Conservation (phyloP, 2,797 vertebrate species). For the Coregonus sp. region DNA sequence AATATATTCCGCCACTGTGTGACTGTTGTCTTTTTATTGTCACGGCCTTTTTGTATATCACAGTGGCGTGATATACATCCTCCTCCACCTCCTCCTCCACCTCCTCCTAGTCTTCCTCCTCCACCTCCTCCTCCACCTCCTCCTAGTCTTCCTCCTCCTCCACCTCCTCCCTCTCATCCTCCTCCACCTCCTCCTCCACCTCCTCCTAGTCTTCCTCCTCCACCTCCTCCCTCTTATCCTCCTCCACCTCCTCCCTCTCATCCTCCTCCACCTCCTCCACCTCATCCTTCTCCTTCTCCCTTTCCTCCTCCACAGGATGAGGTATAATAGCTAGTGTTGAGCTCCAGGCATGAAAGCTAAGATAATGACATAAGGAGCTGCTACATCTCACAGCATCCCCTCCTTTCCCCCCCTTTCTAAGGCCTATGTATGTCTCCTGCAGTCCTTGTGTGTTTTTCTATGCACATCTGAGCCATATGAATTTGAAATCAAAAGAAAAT, state of each 20-base stretch:
- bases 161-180: too few relatives aligned
- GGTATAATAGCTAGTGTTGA: conserved; percentile 40
- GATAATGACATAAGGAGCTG: conserved; percentile 57
- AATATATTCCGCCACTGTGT: too few relatives aligned
- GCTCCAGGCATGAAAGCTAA: conserved; percentile 37
- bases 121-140: neutral
- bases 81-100: conserved; percentile 13
- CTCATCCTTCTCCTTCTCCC: neutral
- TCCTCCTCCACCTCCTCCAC: too few relatives aligned
- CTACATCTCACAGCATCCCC: conserved; percentile 39
- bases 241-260: neutral
- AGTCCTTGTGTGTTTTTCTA: conserved; percentile 43
- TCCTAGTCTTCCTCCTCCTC: neutral
- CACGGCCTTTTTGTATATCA: too few relatives aligned
- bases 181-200: conserved; percentile 16
- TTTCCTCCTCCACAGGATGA: conserved; percentile 34
- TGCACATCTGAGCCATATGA: conserved; percentile 31
- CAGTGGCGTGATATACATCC: too few relatives aligned
- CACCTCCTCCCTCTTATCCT: conserved; percentile 12
- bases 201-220: neutral
- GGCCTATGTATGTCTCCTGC: conserved; percentile 43
- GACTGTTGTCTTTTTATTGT: too few relatives aligned
- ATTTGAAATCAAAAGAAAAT: conserved; percentile 56
- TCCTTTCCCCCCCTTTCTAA: conserved; percentile 26
- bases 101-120: neutral